Conservation (phyloP, 2,797 vertebrate genomes). For the Chloroceryle inda region DNA sequence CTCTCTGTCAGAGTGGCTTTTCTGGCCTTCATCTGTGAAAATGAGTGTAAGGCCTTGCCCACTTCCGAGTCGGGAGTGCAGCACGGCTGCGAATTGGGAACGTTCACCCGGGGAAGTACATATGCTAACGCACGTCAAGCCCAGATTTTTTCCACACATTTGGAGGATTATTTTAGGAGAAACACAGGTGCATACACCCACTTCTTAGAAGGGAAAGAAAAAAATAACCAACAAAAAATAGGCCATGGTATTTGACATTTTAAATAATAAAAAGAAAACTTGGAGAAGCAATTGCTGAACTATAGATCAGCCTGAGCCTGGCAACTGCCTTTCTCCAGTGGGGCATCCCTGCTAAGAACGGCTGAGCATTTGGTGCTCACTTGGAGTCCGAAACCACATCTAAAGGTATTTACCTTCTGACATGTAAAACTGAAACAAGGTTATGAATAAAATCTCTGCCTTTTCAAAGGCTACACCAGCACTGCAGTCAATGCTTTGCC, state of each 20-base stretch:
- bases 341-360: fast-evolving
- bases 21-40: background rate
- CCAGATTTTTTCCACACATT: background rate
- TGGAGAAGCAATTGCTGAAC: background rate
- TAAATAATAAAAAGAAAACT: constrained; percentile 10
- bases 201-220: background rate
- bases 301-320: background rate
- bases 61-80: background rate
- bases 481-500: background rate
- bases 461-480: background rate
- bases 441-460: background rate
- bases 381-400: fast-evolving
- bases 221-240: background rate
- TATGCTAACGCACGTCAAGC: background rate
- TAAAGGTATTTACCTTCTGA: background rate
- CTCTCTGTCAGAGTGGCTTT: background rate
- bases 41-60: background rate
- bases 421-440: background rate
- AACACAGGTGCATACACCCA: constrained; percentile 26
- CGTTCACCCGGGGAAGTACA: background rate
- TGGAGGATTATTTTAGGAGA: constrained; percentile 29
- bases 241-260: constrained; percentile 33
- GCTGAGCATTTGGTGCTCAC: background rate
- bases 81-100: background rate
- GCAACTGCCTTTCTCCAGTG: background rate